phyloP scores from a whole-genome alignment of 2,113 vertebrate species.

The Entelurus aequoreus region DNA sequence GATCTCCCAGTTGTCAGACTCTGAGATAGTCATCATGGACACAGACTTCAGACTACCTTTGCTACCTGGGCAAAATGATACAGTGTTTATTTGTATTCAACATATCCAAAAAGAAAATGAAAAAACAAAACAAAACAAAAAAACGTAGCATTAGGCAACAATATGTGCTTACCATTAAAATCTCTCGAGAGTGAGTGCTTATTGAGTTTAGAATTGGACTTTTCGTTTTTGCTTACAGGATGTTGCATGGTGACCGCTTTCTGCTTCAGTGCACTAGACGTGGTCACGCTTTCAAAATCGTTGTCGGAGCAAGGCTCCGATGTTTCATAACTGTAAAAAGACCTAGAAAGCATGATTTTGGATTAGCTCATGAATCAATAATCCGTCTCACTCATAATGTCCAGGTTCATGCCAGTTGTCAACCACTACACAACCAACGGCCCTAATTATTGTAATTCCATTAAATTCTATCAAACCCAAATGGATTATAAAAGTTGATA shows the following conservation, averaged over 20 bases:
- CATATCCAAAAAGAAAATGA: not conserved
- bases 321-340: constrained; percentile 66
- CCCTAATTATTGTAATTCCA: too few species aligned
- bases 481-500: constrained; percentile 21
- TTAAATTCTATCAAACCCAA: too few species aligned
- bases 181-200: constrained; percentile 47
- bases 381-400: not conserved
- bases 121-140: too few species aligned
- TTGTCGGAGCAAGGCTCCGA: constrained; percentile 18
- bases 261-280: constrained; percentile 22
- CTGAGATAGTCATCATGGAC: constrained; percentile 72
- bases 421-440: not conserved
- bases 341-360: constrained; percentile 39
- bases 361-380: not conserved
- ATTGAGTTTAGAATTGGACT: constrained; percentile 46
- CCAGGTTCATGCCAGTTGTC: not conserved
- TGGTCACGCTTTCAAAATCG: constrained; percentile 2
- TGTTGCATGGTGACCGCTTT: constrained; percentile 17
- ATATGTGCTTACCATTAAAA: constrained; percentile 42
- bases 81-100: not conserved
- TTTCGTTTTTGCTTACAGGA: constrained; percentile 33
- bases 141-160: not conserved
- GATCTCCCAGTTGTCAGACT: constrained; percentile 74
- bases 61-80: constrained; percentile 45
- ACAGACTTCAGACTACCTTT: constrained; percentile 49